Base-by-base conservation (phyloP, 2,888 invertebrate species). In the Volucella inanis region DNA sequence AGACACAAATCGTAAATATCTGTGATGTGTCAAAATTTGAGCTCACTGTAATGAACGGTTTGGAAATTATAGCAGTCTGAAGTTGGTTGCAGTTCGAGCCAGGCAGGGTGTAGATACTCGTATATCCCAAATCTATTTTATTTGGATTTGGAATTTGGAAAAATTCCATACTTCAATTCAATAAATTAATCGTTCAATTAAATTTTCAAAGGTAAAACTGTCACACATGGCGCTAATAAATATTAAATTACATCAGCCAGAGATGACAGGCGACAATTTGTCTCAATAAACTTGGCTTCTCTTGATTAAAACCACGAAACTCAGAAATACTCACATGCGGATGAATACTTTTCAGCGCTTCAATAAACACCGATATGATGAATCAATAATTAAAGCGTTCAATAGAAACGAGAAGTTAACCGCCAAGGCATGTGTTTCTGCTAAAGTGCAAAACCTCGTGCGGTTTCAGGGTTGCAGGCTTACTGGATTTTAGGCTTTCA, bases 181-280 rank as follows among this genome's bases (percentile, higher is more conserved):
- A 41, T 59, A 45, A 77, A 67, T 82, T 67, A 72, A 65, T 62
- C 43, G 62, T 67, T 72, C 77, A 82, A 77, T 77, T 82, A 77
- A 82, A 82, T 49, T 77, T 45, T 45, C 59, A 38, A 68, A 50
- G 45, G 52, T 57, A 31, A 59, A 59, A 57, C 47, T 47, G 31
- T 50, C 67, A 57, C 67, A 76, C 41, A 59, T 75, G 75, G 64
- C 11, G 47, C 38, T 47, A 2, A 45, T n/a, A 76, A 38, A 52
- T 67, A 76, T 67, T 57, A 18, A 52, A 52, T 50, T 38, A 59
- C 43, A 59, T 76, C 52, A 45, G 38, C n/a, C 38, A 0, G 38
- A 15, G 38, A 38, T 11, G 45, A 12, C 52, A 31, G 54, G 18
- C 52, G 39, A 68, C 61, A 8, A 61, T 52, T 75, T 43, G 43